Evolutionary conservation across 2,113 vertebrate species (phyloP), one percentile per base, ranked within the genome.

Genomic region (Pardalotus punctatus): DNA sequence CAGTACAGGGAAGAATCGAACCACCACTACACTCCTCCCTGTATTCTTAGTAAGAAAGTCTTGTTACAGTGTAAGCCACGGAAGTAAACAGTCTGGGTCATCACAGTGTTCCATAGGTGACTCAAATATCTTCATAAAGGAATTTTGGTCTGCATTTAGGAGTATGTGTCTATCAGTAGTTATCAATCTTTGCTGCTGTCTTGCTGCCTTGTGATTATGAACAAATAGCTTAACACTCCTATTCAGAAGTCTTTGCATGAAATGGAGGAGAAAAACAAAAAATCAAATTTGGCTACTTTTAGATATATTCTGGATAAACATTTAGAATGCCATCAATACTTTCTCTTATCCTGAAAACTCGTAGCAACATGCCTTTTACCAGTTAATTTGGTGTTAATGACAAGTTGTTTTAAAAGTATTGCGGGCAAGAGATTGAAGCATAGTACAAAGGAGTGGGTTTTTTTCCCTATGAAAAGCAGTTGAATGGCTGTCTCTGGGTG

Each of bases 391-490:
- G 0, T 58, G 10, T 31, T 90, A 61, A 48, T 43, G 21, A 16
- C 2, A 29, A 58, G 11, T 42, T 24, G 4, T 40, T 88, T 81
- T 54, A 24, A 35, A 86, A 60, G 6, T 47, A 31, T 25, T 42
- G 15, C 61, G 92, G 16, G 10, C 4, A n/a, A 19, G 50, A 70
- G 16, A 77, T n/a, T 33, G 28, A 14, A 58, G 57, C 19, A 11
- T 45, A 4, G 11, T 22, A 53, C 3, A 23, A 51, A 38, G 62
- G 29, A 9, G 4, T 36, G 8, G 0, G 2, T 0, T 48, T 51
- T 54, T 45, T 70, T 60, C 6, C 22, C 9, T 5, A 8, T 35
- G 6, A 67, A 31, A 43, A 87, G 6, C 28, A 66, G 23, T 33
- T 50, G 14, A 64, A 28, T 54, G 14, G 38, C 29, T 36, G 3